A percentile compares a stretch with the other conserved stretches of the same genome.
These are phyloP conservation scores for Monarcha castaneiventris DNA, from an alignment of 2,113 vertebrate genomes.

Conservation along the genomic window DNA sequence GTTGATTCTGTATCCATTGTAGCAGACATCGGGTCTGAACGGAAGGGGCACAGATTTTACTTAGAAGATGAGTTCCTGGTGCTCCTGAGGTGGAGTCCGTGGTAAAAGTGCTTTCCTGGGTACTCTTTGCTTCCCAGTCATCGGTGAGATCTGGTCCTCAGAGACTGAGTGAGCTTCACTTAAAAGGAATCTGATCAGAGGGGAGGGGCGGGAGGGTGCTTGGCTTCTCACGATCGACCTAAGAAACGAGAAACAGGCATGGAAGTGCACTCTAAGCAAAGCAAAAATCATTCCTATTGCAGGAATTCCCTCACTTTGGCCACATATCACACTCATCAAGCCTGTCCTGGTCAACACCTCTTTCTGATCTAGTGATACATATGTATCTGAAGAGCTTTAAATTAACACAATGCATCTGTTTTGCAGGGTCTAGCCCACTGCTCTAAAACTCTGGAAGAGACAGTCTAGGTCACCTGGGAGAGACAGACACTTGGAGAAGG, in stretches of 20 bases:
- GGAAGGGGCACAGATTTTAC: not conserved
- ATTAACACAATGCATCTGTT: not conserved
- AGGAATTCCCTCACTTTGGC: not conserved
- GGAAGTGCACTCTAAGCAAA: not conserved
- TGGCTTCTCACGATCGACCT: conserved; percentile 12
- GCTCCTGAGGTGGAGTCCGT: conserved; percentile 5
- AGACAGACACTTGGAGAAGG: not conserved
- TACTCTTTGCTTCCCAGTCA: conserved; percentile 4
- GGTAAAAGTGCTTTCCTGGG: conserved; percentile 41
- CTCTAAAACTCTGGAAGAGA: not conserved
- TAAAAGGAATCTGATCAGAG: not conserved
- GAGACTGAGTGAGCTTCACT: not conserved
- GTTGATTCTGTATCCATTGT: conserved; percentile 97
- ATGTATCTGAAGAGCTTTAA: not conserved
- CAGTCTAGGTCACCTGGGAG: not conserved
- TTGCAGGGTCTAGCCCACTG: not conserved
- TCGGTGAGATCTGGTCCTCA: conserved; percentile 15
- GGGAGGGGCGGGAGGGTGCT: not conserved
- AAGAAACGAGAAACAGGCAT: not conserved
- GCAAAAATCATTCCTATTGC: not conserved
- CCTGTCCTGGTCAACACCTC: not conserved
- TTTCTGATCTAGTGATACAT: not conserved
- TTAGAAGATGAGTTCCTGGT: not conserved
- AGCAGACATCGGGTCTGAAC: conserved; percentile 41
- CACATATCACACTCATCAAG: not conserved